phyloP scores from a whole-genome alignment of 2,113 vertebrate genomes.

The Prietella phreatophila region DNA sequence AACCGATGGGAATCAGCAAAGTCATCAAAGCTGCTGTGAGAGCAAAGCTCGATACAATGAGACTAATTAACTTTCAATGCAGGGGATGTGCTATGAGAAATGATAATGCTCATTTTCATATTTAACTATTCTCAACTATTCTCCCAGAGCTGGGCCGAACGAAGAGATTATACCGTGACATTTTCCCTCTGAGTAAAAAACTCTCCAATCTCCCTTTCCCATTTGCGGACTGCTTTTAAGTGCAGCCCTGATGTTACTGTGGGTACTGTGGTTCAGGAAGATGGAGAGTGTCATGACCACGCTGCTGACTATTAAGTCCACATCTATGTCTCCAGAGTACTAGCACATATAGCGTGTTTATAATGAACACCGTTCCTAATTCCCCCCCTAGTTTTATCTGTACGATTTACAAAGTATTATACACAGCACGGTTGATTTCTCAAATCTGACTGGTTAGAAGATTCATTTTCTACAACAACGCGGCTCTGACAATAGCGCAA shows the following conservation, averaged over 20 bases:
- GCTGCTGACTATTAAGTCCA: background rate
- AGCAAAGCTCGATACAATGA: background rate
- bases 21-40: background rate
- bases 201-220: constrained; percentile 24
- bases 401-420: constrained; percentile 6
- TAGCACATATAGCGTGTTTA: background rate
- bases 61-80: constrained; percentile 29
- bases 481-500: background rate
- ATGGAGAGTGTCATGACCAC: background rate
- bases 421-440: background rate
- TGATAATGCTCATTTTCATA: constrained; percentile 30
- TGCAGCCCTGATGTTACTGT: constrained; percentile 13
- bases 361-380: background rate
- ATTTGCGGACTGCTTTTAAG: constrained; percentile 21
- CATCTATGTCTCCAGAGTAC: background rate
- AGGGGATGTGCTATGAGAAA: constrained; percentile 1
- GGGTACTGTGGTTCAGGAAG: constrained; percentile 16
- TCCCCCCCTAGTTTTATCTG: background rate
- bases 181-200: constrained; percentile 7
- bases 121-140: constrained; percentile 13
- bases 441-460: background rate
- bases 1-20: constrained; percentile 15
- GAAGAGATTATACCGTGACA: constrained; percentile 30
- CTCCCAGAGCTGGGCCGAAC: constrained; percentile 6
- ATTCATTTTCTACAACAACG: constrained; percentile 3